phyloP scores from a whole-genome alignment of 2,113 vertebrate genomes.

The Amazona guildingii region DNA sequence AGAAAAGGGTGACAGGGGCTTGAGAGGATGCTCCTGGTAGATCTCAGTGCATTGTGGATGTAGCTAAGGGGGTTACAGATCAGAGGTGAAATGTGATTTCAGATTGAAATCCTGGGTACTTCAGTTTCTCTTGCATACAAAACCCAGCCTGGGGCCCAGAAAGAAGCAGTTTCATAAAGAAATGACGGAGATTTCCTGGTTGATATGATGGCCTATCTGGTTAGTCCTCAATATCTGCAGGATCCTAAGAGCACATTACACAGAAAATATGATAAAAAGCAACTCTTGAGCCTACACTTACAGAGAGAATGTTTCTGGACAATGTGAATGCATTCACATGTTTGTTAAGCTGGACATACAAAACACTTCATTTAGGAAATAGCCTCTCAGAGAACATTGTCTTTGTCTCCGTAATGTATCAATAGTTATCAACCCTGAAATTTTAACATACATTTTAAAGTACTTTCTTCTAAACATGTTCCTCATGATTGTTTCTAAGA shows the following conservation, averaged over 20 bases:
- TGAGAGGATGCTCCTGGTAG: not conserved
- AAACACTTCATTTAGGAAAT: not conserved
- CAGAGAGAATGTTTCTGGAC: not conserved
- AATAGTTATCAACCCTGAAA: not conserved
- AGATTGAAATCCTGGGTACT: not conserved
- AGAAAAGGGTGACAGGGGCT: not conserved
- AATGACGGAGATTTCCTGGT: not conserved
- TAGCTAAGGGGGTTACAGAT: not conserved
- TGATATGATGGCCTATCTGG: not conserved
- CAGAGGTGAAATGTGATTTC: not conserved
- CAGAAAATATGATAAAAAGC: not conserved
- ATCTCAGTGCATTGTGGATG: not conserved
- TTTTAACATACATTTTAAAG: not conserved
- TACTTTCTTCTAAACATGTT: not conserved
- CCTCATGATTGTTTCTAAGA: not conserved
- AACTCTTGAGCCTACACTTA: not conserved
- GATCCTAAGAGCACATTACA: not conserved
- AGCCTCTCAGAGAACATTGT: not conserved
- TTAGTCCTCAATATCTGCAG: not conserved
- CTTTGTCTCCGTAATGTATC: not conserved
- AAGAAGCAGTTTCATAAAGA: not conserved
- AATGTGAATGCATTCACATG: rapidly evolving
- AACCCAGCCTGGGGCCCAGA: not conserved
- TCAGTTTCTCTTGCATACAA: not conserved
- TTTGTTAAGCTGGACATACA: not conserved